Conservation (phyloP, 2,113 vertebrate genomes). For the Beaufortia kweichowensis region DNA sequence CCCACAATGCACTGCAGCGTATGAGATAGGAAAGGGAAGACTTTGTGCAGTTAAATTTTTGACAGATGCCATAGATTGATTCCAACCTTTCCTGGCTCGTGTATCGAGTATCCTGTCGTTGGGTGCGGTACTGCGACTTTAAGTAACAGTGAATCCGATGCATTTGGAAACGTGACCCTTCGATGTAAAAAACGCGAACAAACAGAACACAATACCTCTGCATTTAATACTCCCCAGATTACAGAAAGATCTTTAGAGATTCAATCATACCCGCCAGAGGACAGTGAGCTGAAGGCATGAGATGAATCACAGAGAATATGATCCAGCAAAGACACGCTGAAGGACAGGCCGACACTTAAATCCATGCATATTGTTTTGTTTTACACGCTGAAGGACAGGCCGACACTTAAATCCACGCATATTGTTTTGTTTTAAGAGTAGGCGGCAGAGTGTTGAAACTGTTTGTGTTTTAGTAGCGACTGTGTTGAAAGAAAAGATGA, state of each 20-base stretch:
- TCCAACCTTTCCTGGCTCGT: conserved; percentile 26
- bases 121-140: not conserved
- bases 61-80: conserved; percentile 44
- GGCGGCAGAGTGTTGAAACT: conserved; percentile 24
- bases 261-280: conserved; percentile 18
- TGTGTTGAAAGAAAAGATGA: conserved; percentile 28
- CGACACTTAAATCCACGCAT: conserved; percentile 15
- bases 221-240: conserved; percentile 9
- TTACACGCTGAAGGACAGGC: conserved; percentile 27
- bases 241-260: conserved; percentile 30
- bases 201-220: conserved; percentile 26
- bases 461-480: conserved; percentile 41
- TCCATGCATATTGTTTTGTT: conserved; percentile 26
- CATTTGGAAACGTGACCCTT: conserved; percentile 32
- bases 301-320: conserved; percentile 22
- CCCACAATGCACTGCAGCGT: not conserved
- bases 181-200: conserved; percentile 22
- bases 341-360: conserved; percentile 25
- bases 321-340: conserved; percentile 26
- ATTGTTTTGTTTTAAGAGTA: conserved; percentile 30
- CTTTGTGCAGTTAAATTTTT: conserved; percentile 2
- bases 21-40: not conserved
- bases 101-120: conserved; percentile 34
- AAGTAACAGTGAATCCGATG: conserved; percentile 16
- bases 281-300: not conserved